Evolutionary conservation across 92 coral and sea anemone genomes (phyloP), one percentile per base, ranked within the genome.

Genomic region (Virgularia gustaviana): DNA sequence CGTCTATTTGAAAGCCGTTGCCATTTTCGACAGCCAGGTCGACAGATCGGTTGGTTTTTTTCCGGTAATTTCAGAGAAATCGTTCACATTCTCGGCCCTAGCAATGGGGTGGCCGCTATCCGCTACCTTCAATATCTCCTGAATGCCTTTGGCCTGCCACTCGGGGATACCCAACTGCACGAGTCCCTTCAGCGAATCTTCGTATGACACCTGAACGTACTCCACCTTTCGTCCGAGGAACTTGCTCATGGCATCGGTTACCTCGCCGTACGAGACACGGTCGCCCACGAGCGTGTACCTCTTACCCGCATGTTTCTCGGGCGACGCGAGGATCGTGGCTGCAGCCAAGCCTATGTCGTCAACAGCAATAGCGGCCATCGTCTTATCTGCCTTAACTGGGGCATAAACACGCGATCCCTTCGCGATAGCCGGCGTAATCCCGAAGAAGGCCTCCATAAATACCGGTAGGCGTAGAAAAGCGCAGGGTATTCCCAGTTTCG

Each of bases 271-370:
- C 7, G 92, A 75, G 47, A 83, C 82, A 29, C 81, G 63, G 78
- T 84, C 85, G 54, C 92, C 80, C 18, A 87, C 75, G 36, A 87
- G 18, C 59, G 71, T 71, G 72, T 84, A 87, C 0, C 77, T 76
- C 55, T 87, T 84, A 37, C 88, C 92, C 59, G 79, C 84, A 43
- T 87, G 86, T 80, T 72, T 87, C 60, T 75, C 70, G 8, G 84
- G 86, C 4, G 82, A 79, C 15, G 76, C 86, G 78, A 87, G 63
- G 53, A 87, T 72, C 4, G 86, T 78, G 39, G 92, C 86, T 9
- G 88, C 92, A 12, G 86, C 92, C 52, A 42, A 38, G 74, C 92
- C 92, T 36, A 76, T 76, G 44, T 87, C 92, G 13, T 65, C 83
- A 31, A 87, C 85, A n/a, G 73, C 79, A 51, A 87, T 81, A 36